These are phyloP conservation scores for Emmelina monodactyla DNA, from an alignment of 2,888 invertebrate genomes.

Conservation along the genomic window DNA sequence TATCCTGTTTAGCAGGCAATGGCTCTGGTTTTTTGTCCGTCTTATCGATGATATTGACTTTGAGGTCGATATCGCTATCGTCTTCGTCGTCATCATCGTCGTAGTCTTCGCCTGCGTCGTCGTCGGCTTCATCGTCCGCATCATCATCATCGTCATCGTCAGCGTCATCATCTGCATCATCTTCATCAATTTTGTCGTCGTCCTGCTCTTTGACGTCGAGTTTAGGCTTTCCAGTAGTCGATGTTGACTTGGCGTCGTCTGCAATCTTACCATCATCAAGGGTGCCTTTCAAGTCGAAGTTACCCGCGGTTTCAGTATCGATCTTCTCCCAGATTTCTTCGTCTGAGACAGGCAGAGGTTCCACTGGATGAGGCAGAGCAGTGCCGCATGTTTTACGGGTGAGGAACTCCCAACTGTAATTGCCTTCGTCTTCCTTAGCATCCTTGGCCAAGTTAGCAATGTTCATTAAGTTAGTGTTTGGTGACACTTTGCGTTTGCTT, in stretches of 20 bases:
- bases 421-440: slow-evolving; percentile 36
- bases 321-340: slow-evolving; percentile 59
- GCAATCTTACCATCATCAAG: slow-evolving; percentile 46
- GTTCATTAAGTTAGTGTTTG: slow-evolving; percentile 43
- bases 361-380: slow-evolving; percentile 35
- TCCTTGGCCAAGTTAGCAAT: slow-evolving; percentile 48
- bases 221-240: slow-evolving; percentile 18
- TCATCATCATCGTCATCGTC: slow-evolving; percentile 36
- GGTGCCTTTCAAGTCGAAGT: slow-evolving; percentile 49
- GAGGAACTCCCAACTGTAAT: slow-evolving; percentile 56
- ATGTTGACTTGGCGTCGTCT: slow-evolving; percentile 23
- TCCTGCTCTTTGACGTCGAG: slow-evolving; percentile 20
- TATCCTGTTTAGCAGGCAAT: slow-evolving; percentile 7
- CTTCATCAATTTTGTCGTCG: slow-evolving; percentile 32
- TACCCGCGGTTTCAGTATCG: slow-evolving; percentile 40
- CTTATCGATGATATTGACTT: slow-evolving; percentile 42
- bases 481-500: slow-evolving; percentile 63
- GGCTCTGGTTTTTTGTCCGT: slow-evolving; percentile 14
- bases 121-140: slow-evolving; percentile 37
- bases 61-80: slow-evolving; percentile 45
- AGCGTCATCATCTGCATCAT: slow-evolving; percentile 29
- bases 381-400: slow-evolving; percentile 50
- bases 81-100: slow-evolving; percentile 34
- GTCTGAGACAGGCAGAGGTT: slow-evolving; percentile 40
- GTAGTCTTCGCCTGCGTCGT: slow-evolving; percentile 38